These are phyloP conservation scores for Lissocephala sabroskyi DNA, from an alignment of 2,888 invertebrate species.

Conservation along the genomic window DNA sequence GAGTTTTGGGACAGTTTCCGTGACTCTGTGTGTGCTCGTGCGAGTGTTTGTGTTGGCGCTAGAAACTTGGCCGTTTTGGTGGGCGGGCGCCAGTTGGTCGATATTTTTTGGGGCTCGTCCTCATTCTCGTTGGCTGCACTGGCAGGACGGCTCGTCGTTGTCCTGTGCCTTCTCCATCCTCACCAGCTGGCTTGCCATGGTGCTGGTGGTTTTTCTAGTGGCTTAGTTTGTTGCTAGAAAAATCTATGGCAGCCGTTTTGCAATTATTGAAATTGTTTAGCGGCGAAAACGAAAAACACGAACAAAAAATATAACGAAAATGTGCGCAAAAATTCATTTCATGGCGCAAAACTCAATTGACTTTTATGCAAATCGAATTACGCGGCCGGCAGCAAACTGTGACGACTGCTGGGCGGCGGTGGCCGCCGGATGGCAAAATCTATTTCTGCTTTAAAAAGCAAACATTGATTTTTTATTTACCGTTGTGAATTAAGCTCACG, in stretches of 20 bases:
- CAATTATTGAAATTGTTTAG: constrained; percentile 42
- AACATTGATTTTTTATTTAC: constrained; percentile 57
- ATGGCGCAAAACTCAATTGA: constrained; percentile 44
- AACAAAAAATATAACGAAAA: too few species aligned
- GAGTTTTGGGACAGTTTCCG: too few species aligned
- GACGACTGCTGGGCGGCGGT: too few species aligned
- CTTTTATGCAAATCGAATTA: constrained; percentile 60
- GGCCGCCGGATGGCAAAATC: too few species aligned
- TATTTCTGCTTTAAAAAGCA: too few species aligned
- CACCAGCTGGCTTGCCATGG: too few species aligned
- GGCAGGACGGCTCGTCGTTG: not conserved
- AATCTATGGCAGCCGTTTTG: constrained; percentile 27
- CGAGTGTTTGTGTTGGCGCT: too few species aligned
- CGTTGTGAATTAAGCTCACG: constrained; percentile 49
- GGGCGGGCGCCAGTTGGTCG: constrained; percentile 52
- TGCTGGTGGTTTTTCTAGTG: not conserved
- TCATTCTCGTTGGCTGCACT: not conserved
- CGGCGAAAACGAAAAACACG: too few species aligned
- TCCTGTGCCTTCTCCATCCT: too few species aligned
- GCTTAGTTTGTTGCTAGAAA: constrained; percentile 6
- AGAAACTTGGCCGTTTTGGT: constrained; percentile 42
- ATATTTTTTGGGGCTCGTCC: constrained; percentile 11
- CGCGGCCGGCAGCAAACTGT: too few species aligned
- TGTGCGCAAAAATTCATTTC: constrained; percentile 10
- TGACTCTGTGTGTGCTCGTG: too few species aligned